These are phyloP conservation scores for Elephas maximus DNA, from an alignment of 2,113 vertebrate genomes.

Conservation along the genomic window DNA sequence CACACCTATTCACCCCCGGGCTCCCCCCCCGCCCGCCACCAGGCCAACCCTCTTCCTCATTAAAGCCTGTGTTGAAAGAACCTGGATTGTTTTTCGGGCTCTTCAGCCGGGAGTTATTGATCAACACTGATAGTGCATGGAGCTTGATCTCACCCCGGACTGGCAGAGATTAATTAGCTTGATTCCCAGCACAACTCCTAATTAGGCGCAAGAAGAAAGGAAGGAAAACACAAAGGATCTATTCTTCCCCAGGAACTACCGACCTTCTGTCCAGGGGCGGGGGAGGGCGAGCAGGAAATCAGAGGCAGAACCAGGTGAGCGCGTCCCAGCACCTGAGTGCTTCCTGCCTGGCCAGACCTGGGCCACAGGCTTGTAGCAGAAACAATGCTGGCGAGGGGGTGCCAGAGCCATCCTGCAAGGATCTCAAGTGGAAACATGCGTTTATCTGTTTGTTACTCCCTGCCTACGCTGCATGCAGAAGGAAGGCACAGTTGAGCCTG, in stretches of 20 bases:
- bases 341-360: neutral
- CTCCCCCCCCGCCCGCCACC: neutral
- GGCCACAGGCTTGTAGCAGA: neutral
- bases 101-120: slow-evolving; percentile 62
- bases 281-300: slow-evolving; percentile 44
- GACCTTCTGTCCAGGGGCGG: slow-evolving; percentile 20
- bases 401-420: slow-evolving; percentile 30
- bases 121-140: slow-evolving; percentile 42
- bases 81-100: neutral
- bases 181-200: slow-evolving; percentile 76
- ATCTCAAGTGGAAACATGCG: slow-evolving; percentile 54
- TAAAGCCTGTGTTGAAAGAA: slow-evolving; percentile 54
- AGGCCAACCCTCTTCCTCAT: slow-evolving; percentile 24
- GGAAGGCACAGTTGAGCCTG: slow-evolving; percentile 66
- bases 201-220: slow-evolving; percentile 81
- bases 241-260: slow-evolving; percentile 63
- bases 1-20: neutral
- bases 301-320: slow-evolving; percentile 38
- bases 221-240: slow-evolving; percentile 72
- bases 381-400: neutral
- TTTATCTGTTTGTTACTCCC: slow-evolving; percentile 71
- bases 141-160: slow-evolving; percentile 50
- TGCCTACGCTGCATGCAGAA: slow-evolving; percentile 53
- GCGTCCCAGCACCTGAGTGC: neutral
- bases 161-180: slow-evolving; percentile 78